phyloP scores from a whole-genome alignment of 2,888 invertebrate species.

The Branchellion lobata region DNA sequence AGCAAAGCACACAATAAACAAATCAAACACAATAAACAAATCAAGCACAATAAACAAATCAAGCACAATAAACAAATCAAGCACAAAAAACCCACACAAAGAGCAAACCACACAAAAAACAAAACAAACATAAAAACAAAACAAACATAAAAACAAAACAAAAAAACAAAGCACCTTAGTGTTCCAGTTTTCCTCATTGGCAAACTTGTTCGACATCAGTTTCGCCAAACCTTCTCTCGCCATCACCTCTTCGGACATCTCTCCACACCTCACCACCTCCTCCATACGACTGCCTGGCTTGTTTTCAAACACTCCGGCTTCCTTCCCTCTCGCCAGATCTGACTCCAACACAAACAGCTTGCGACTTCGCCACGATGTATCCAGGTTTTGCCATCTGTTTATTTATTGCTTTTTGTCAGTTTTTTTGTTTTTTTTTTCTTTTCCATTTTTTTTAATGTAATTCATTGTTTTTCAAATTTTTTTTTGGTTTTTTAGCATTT shows the following conservation, averaged over 20 bases:
- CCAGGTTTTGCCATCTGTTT: conserved; percentile 4
- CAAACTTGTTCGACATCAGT: conserved; percentile 25
- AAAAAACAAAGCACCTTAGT: conserved; percentile 1
- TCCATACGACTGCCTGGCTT: conserved; percentile 4
- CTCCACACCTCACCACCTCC: not conserved
- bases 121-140: too few species aligned
- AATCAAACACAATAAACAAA: too few species aligned
- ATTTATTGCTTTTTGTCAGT: not conserved
- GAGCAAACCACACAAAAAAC: too few species aligned
- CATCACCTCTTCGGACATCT: conserved; percentile 16
- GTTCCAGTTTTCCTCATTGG: conserved; percentile 34
- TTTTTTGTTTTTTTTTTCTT: not conserved
- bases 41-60: too few species aligned
- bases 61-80: too few species aligned
- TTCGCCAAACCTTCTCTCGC: conserved; percentile 38
- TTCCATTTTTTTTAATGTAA: not conserved
- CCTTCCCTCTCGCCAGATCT: conserved; percentile 22
- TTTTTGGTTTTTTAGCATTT: not conserved
- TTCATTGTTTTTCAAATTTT: not conserved
- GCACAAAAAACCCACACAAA: too few species aligned
- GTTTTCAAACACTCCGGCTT: conserved; percentile 41
- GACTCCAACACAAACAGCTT: conserved; percentile 11
- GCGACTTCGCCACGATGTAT: not conserved
- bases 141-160: too few species aligned
- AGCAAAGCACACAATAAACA: too few species aligned